These are phyloP conservation scores for Porites australiensis DNA, from an alignment of 64 coral and sea anemone species.

Conservation along the genomic window DNA sequence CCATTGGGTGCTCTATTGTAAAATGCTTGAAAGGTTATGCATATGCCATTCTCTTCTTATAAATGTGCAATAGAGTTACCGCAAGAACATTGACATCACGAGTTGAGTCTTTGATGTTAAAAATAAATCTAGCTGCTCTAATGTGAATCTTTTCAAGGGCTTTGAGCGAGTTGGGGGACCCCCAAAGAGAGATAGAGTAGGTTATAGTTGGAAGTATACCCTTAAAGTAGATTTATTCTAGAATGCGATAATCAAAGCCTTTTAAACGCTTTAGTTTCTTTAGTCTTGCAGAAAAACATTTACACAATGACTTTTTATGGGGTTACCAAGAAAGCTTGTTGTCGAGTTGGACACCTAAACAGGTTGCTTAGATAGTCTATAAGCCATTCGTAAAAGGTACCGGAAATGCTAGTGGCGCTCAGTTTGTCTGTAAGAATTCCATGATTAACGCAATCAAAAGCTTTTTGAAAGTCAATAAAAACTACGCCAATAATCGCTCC, in stretches of 20 bases:
- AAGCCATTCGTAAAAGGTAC: slow-evolving; percentile 7
- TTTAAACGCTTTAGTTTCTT: slow-evolving; percentile 33
- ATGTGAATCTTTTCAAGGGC: neutral
- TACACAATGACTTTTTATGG: slow-evolving; percentile 2
- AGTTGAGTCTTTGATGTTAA: slow-evolving; percentile 2
- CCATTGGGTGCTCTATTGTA: slow-evolving; percentile 16
- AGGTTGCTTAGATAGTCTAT: slow-evolving; percentile 10
- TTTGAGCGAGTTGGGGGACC: neutral
- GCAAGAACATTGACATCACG: neutral
- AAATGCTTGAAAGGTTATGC: slow-evolving; percentile 13
- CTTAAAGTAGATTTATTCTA: slow-evolving; percentile 42
- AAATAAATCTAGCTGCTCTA: slow-evolving; percentile 18
- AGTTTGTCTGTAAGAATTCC: neutral
- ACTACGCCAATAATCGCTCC: neutral
- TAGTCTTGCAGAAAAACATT: slow-evolving; percentile 19
- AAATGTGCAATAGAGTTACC: neutral
- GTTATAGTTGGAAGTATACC: slow-evolving; percentile 32
- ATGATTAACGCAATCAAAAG: slow-evolving; percentile 19
- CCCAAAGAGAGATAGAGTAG: slow-evolving; percentile 31
- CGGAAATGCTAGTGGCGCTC: neutral
- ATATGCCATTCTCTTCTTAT: slow-evolving; percentile 7
- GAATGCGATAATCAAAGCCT: neutral
- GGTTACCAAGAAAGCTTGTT: neutral
- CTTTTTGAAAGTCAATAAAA: slow-evolving; percentile 41
- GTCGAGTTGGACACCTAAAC: neutral